These are phyloP conservation scores for Arenaria interpres DNA, from an alignment of 2,113 vertebrate genomes.

Conservation along the genomic window DNA sequence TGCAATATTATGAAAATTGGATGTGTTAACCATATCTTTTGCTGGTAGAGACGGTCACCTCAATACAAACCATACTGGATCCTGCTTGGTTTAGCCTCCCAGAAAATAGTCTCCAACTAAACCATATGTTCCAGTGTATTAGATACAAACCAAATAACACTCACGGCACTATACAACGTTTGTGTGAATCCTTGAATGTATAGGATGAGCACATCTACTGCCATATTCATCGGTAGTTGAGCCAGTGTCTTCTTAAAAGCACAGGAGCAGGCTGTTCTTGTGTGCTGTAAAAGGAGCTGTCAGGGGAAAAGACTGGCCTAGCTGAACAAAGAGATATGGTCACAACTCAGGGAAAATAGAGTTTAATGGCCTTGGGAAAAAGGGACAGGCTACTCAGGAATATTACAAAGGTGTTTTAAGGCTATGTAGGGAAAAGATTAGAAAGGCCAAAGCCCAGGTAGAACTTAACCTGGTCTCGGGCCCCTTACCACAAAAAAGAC, in stretches of 20 bases:
- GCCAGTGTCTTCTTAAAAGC: neutral
- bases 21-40: neutral
- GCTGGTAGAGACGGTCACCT: neutral
- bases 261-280: too few species aligned
- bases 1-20: neutral
- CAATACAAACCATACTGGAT: neutral
- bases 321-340: too few species aligned
- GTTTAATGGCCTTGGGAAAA: too few species aligned
- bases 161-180: neutral
- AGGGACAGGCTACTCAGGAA: too few species aligned
- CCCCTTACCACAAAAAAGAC: too few species aligned
- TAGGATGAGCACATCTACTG: neutral
- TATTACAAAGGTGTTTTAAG: too few species aligned
- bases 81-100: neutral
- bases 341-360: too few species aligned
- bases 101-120: neutral
- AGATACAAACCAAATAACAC: neutral
- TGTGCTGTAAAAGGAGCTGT: too few species aligned
- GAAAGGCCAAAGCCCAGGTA: too few species aligned
- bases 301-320: too few species aligned
- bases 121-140: neutral
- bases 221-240: accelerated
- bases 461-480: too few species aligned
- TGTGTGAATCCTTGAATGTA: neutral
- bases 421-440: too few species aligned